Base-by-base conservation (phyloP, 2,888 invertebrate genomes). In the Apocheima hispidaria region DNA sequence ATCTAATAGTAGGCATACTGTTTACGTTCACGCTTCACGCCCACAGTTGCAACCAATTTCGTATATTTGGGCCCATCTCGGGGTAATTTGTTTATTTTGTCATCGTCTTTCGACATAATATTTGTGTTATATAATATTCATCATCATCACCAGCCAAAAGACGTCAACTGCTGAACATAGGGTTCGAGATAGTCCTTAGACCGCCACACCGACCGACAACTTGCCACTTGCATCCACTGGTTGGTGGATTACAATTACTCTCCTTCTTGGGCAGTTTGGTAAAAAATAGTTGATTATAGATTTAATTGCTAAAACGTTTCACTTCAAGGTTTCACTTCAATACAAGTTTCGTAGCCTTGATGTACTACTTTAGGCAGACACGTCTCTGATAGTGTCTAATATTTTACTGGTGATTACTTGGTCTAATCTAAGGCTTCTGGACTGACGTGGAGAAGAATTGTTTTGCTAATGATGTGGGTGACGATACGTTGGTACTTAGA, bases 341-440 rank as follows among this genome's bases (percentile, higher is more conserved):
- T 36, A 58, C 44, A 44, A 36, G 28, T 58, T 44, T 20, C 21
- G 26, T 56, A 57, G 30, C 60, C 60, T 61, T 56, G 60, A 6
- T 26, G 51, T 44, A 51, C 51, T 7, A 61, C 56, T 38, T 51
- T 56, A 52, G 55, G 33, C 44, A 23, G 38, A 38, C 40, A 49
- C 4, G 21, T 16, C 51, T 56, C 55, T 14, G 55, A 61, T 56
- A 55, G 49, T 9, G 41, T 12, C 14, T 30, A 28, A 10, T 43
- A 40, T 44, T 53, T 21, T 36, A 55, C 38, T 30, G 35, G 26
- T 30, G 21, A 44, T 58, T 35, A 58, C 44, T 58, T 50, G 26
- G 33, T 14, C 16, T 57, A 57, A 50, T 50, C 57, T 59, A 59
- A 59, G 58, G 58, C 58, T 59, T 59, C 58, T 21, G 38, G 7